Evolutionary conservation across 2,113 vertebrate species (phyloP), one percentile per base, ranked within the genome.

Genomic region (Anguilla japonica): DNA sequence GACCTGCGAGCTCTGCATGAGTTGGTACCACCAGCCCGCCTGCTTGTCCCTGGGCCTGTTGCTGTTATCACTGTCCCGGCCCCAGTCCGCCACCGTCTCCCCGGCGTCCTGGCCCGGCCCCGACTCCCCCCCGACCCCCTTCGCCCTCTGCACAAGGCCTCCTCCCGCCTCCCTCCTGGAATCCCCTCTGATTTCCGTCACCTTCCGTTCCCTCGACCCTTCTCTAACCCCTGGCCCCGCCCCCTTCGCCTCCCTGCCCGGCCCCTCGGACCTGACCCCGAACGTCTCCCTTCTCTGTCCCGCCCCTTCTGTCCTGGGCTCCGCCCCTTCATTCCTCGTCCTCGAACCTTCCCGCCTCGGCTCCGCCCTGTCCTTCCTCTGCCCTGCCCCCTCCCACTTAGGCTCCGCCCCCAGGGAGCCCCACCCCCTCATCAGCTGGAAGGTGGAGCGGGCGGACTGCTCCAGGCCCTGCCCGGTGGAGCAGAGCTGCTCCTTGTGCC

Each of bases 1-100:
- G 88, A 99, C 97, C 94, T 99, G 98, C 63, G 98, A 99, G 89
- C 97, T 98, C 94, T 98, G 98, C 98, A 98, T 99, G 67, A 99
- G 97, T 93, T 99, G 98, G 93, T 97, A 98, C 98, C 98, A 99
- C 98, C 98, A 99, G 34, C 97, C 97, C 0, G 97, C 96, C 93
- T 99, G 97, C 57, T 94, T 94, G 88, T 91, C 96, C 89, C 90
- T 95, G 89, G 91, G 79, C 75, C 60, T 90, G 80, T 81, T 91
- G 26, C 87, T 83, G 26, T 16, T 22, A 60, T 88, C 0, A 85
- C 88, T 46, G 83, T 84, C 82, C 80, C 90, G 88, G 83, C 87
- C 87, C 87, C 13, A 46, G 79, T 91, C 0, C 84, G 91, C 87
- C 85, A 93, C 88, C 83, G 89, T 75, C 87, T 87, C 43, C 91